phyloP scores from a whole-genome alignment of 2,888 invertebrate genomes.

The Chromoteleia sp. region DNA sequence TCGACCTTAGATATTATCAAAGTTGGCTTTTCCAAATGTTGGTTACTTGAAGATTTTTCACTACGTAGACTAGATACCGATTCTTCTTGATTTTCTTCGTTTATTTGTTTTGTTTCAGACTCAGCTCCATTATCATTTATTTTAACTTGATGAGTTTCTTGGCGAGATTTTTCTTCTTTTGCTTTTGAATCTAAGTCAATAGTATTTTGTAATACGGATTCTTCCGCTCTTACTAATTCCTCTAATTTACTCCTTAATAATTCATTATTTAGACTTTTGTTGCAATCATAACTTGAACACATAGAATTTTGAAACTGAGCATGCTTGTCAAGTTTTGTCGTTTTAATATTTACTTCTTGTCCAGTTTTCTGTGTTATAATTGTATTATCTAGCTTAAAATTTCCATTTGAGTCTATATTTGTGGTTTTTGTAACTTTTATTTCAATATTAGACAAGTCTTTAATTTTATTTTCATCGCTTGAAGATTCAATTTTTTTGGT shows the following conservation, averaged over 20 bases:
- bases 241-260: conserved; percentile 61
- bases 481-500: background rate
- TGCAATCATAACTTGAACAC: conserved; percentile 26
- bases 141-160: conserved; percentile 5
- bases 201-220: conserved; percentile 42
- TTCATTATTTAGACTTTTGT: conserved; percentile 48
- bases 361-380: background rate
- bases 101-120: background rate
- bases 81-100: background rate
- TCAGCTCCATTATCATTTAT: background rate
- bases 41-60: background rate
- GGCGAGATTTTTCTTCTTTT: conserved; percentile 7
- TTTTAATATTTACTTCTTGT: background rate
- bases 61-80: background rate
- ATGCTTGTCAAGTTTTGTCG: conserved; percentile 3
- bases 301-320: conserved; percentile 2
- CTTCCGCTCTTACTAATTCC: conserved; percentile 60
- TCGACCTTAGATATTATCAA: background rate
- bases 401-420: background rate
- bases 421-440: conserved; percentile 1
- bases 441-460: background rate
- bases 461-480: background rate
- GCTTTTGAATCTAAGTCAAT: background rate
- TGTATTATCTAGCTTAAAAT: background rate
- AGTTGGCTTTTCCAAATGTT: background rate